Evolutionary conservation across 37 sponge, comb jelly and placozoan species (phyloP).

Genomic region (Dysidea cf. avara): DNA sequence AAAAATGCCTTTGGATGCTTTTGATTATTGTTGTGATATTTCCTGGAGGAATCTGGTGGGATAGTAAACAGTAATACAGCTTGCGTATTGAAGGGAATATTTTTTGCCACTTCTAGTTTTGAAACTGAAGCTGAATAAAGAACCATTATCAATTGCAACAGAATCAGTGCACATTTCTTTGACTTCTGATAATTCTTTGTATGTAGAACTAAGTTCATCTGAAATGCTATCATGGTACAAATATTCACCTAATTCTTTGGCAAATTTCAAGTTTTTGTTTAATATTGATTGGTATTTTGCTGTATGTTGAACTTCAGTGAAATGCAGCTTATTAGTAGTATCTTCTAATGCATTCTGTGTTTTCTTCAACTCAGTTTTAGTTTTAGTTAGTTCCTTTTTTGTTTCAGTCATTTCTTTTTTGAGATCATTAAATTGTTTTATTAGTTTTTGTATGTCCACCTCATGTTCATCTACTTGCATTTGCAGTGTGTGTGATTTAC

Average conservation of each 20-base stretch:
- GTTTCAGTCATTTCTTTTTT: constrained; percentile 9
- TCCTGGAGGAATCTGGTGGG: constrained; percentile 18
- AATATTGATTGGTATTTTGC: too few species aligned
- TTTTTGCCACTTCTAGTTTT: constrained; percentile 5
- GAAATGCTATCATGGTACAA: too few species aligned
- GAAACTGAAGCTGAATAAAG: background rate
- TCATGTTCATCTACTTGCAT: constrained; percentile 5
- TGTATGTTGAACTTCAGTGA: too few species aligned
- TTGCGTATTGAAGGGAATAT: constrained; percentile 18
- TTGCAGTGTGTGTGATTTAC: background rate
- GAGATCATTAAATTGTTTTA: constrained; percentile 10
- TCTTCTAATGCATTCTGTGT: too few species aligned
- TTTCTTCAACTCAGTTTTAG: constrained; percentile 22
- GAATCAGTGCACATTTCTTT: too few species aligned
- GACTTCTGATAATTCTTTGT: too few species aligned
- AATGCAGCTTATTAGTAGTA: too few species aligned
- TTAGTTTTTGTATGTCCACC: constrained; percentile 1
- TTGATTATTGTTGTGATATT: constrained; percentile 21
- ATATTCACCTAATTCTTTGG: too few species aligned
- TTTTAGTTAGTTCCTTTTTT: constrained; percentile 10
- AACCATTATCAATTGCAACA: too few species aligned
- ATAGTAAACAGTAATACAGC: constrained; percentile 12
- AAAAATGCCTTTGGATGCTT: constrained; percentile 20
- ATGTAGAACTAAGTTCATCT: too few species aligned
- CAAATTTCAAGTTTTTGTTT: too few species aligned